These are phyloP conservation scores for Strix uralensis DNA, from an alignment of 2,113 vertebrate species.

Conservation along the genomic window DNA sequence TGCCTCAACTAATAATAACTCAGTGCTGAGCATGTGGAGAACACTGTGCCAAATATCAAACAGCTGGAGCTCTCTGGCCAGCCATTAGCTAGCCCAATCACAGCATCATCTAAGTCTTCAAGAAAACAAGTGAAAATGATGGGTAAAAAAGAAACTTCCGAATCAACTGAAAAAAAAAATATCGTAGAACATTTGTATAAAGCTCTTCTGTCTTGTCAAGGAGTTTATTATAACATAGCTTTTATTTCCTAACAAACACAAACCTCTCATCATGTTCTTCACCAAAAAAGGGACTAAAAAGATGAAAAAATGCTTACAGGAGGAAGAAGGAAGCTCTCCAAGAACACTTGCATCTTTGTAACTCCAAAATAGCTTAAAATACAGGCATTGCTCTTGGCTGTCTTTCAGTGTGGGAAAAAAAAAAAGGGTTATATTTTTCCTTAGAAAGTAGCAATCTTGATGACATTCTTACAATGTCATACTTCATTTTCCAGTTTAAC, in stretches of 20 bases:
- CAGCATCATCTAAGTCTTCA: background rate
- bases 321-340: background rate
- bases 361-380: slow-evolving; percentile 4
- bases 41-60: background rate
- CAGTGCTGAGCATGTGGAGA: background rate
- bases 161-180: background rate
- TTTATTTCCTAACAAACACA: background rate
- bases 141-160: background rate
- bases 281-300: background rate
- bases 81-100: background rate
- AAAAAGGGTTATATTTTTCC: background rate
- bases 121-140: background rate
- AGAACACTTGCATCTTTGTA: background rate
- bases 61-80: slow-evolving; percentile 16
- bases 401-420: background rate
- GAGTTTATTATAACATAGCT: background rate
- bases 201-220: background rate
- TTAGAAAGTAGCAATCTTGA: slow-evolving; percentile 13
- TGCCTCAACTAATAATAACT: slow-evolving; percentile 23
- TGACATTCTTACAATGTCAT: background rate
- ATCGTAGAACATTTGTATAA: background rate
- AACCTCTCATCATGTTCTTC: background rate
- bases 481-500: slow-evolving; percentile 40
- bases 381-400: background rate
- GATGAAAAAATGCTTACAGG: background rate